Conservation (phyloP, 2,797 vertebrate species). For the Platyrinchus mystaceus region DNA sequence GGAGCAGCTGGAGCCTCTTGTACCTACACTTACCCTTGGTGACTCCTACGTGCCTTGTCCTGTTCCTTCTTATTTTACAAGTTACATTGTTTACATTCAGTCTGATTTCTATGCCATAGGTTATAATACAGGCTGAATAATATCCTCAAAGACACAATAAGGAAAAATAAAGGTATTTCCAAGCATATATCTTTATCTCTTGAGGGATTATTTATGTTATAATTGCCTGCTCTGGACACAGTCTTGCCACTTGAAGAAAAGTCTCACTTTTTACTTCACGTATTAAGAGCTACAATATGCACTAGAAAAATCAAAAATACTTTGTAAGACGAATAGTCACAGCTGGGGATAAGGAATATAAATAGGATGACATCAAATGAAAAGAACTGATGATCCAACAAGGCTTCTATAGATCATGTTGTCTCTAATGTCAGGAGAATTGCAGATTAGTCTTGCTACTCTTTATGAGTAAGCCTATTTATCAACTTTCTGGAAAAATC, state of each 20-base stretch:
- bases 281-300: neutral
- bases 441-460: slow-evolving; percentile 46
- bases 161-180: neutral
- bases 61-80: neutral
- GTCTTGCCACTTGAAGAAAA: slow-evolving; percentile 21
- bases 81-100: neutral
- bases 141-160: neutral
- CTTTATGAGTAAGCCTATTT: slow-evolving; percentile 45
- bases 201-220: neutral
- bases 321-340: slow-evolving; percentile 46
- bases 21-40: neutral
- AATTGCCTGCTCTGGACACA: neutral
- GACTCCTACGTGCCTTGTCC: neutral
- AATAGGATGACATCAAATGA: slow-evolving; percentile 62
- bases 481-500: slow-evolving; percentile 35
- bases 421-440: slow-evolving; percentile 52
- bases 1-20: neutral
- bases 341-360: slow-evolving; percentile 52
- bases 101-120: neutral
- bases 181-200: neutral
- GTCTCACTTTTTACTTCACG: neutral
- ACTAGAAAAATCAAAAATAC: slow-evolving; percentile 23
- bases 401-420: slow-evolving; percentile 55
- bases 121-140: neutral
- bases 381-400: slow-evolving; percentile 61